These are phyloP conservation scores for Apteryx owenii DNA, from an alignment of 2,113 vertebrate species.

Conservation along the genomic window DNA sequence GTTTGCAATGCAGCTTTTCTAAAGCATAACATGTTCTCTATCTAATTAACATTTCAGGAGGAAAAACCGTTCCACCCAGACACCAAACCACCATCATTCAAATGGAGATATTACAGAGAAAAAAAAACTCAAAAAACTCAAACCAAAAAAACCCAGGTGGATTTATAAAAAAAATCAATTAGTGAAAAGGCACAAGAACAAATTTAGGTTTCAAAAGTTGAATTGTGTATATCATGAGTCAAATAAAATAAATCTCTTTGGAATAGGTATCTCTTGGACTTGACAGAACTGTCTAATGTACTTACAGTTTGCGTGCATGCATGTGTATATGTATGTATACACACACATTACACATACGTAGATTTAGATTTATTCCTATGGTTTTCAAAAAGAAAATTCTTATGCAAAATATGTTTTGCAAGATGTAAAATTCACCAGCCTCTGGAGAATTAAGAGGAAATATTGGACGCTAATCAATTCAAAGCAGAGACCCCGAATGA, in stretches of 20 bases:
- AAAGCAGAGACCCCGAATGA: neutral
- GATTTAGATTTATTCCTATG: neutral
- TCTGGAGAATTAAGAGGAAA: neutral
- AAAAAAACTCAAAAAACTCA: neutral
- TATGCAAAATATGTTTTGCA: neutral
- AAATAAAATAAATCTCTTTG: neutral
- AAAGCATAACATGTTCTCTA: slow-evolving; percentile 57
- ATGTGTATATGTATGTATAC: accelerated
- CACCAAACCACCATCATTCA: slow-evolving; percentile 26
- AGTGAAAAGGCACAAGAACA: slow-evolving; percentile 45
- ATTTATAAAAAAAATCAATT: slow-evolving; percentile 70
- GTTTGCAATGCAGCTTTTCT: slow-evolving; percentile 62
- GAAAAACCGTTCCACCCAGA: slow-evolving; percentile 40
- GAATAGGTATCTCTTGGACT: neutral
- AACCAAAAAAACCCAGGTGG: neutral
- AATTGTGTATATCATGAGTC: neutral
- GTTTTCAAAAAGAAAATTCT: neutral
- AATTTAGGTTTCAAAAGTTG: neutral
- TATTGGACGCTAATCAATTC: neutral
- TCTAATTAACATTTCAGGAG: slow-evolving; percentile 77
- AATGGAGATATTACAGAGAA: slow-evolving; percentile 50
- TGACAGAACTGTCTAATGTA: neutral
- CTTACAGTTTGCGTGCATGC: neutral
- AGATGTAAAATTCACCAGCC: neutral
- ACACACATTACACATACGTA: neutral